Evolutionary conservation across 2,113 vertebrate genomes (phyloP).

Genomic region (Eulemur macaco): DNA sequence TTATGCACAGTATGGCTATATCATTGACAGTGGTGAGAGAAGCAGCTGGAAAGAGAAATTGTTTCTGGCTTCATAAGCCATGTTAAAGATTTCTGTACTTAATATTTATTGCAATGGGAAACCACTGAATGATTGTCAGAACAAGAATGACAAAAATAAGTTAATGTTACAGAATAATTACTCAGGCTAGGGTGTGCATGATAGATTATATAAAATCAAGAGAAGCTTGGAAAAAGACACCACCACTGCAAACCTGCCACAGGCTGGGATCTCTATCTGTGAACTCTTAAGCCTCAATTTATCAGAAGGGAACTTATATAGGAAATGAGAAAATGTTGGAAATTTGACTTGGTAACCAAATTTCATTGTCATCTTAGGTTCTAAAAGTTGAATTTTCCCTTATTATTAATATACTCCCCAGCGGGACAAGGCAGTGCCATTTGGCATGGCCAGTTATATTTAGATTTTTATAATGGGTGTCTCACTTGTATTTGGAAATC

Average conservation of each 20-base stretch:
- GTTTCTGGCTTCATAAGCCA: neutral
- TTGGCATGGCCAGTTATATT: neutral
- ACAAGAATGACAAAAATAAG: neutral
- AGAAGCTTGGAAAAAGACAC: neutral
- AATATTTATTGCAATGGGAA: neutral
- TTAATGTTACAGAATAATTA: neutral
- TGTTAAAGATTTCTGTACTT: neutral
- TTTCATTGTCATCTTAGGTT: conserved; percentile 1
- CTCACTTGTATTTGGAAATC: neutral
- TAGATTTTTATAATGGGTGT: neutral
- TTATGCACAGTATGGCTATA: neutral
- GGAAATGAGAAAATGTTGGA: neutral
- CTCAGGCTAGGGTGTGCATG: neutral
- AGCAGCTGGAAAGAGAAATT: neutral
- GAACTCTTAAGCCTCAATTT: neutral
- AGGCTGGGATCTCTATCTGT: neutral
- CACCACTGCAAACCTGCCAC: neutral
- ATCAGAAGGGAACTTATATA: neutral
- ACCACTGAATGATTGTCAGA: neutral
- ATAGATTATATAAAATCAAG: neutral
- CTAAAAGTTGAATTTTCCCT: neutral
- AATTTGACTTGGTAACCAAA: conserved; percentile 29
- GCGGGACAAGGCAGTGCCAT: neutral
- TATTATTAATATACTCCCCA: neutral
- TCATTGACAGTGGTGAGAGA: neutral